A percentile compares a stretch with the other conserved stretches of the same genome.
These are phyloP conservation scores for Eulemur coronatus DNA, from an alignment of 2,797 vertebrate species.

Conservation along the genomic window DNA sequence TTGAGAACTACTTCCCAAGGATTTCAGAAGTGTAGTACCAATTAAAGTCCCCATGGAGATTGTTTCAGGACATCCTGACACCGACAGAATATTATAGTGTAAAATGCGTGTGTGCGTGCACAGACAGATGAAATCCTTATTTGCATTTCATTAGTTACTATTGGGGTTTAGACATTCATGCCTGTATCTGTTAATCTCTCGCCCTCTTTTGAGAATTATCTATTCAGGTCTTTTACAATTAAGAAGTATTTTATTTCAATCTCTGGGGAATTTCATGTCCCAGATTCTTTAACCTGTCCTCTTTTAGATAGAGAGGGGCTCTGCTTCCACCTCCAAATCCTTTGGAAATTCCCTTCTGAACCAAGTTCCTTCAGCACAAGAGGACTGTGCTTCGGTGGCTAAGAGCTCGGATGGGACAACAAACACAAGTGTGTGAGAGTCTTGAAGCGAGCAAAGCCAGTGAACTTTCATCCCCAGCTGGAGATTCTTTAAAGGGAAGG, in stretches of 20 bases:
- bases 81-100: background rate
- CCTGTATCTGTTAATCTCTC: background rate
- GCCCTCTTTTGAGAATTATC: background rate
- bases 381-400: background rate
- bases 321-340: background rate
- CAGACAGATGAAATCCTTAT: background rate
- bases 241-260: slow-evolving; percentile 44
- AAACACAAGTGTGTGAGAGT: background rate
- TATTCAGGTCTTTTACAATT: slow-evolving; percentile 20
- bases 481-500: background rate
- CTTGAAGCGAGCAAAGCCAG: background rate
- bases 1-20: background rate
- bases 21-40: background rate
- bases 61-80: background rate
- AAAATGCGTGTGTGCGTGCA: background rate
- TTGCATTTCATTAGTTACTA: background rate
- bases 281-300: slow-evolving; percentile 38
- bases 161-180: background rate
- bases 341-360: slow-evolving; percentile 10
- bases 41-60: background rate
- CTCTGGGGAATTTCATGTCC: background rate
- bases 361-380: background rate
- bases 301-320: background rate
- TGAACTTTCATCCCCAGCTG: background rate
- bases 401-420: background rate